Evolutionary conservation across 2,888 invertebrate genomes (phyloP).

Genomic region (Perizoma flavofasciatum): DNA sequence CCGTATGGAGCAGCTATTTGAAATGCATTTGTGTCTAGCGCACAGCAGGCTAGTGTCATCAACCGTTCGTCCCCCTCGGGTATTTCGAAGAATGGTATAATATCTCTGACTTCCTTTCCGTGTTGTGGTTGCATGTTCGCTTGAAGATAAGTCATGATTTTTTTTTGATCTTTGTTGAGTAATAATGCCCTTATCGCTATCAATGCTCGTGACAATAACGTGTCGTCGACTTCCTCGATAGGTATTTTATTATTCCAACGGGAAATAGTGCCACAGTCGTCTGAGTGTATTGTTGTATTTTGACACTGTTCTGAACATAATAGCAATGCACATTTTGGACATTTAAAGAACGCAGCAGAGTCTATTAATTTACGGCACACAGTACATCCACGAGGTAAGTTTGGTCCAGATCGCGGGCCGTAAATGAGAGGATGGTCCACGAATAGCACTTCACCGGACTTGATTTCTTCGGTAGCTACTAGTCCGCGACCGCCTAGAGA

Average conservation of each 20-base stretch:
- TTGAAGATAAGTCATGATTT: slow-evolving; percentile 79
- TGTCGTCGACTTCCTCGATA: slow-evolving; percentile 66
- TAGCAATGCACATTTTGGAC: slow-evolving; percentile 87
- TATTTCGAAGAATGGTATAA: slow-evolving; percentile 79
- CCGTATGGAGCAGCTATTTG: slow-evolving; percentile 80
- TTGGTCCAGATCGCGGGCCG: slow-evolving; percentile 86
- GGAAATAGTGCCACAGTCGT: slow-evolving; percentile 86
- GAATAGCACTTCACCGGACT: slow-evolving; percentile 87
- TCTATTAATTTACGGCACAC: slow-evolving; percentile 83
- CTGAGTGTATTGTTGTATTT: slow-evolving; percentile 80
- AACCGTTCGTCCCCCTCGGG: slow-evolving; percentile 81
- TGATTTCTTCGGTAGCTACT: slow-evolving; percentile 87
- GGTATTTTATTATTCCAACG: slow-evolving; percentile 82
- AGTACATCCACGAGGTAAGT: slow-evolving; percentile 85
- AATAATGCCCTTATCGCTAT: slow-evolving; percentile 69
- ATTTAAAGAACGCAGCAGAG: slow-evolving; percentile 70
- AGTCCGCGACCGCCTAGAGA: slow-evolving; percentile 88
- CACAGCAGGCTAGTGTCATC: slow-evolving; percentile 84
- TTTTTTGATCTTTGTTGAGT: slow-evolving; percentile 73
- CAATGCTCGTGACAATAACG: slow-evolving; percentile 62
- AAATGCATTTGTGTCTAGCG: slow-evolving; percentile 88
- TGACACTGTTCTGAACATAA: slow-evolving; percentile 88
- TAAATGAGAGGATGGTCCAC: slow-evolving; percentile 87
- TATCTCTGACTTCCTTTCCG: slow-evolving; percentile 82
- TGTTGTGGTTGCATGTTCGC: slow-evolving; percentile 81